Conservation (phyloP, 2,797 vertebrate species). For the Halcyon smyrnensis region DNA sequence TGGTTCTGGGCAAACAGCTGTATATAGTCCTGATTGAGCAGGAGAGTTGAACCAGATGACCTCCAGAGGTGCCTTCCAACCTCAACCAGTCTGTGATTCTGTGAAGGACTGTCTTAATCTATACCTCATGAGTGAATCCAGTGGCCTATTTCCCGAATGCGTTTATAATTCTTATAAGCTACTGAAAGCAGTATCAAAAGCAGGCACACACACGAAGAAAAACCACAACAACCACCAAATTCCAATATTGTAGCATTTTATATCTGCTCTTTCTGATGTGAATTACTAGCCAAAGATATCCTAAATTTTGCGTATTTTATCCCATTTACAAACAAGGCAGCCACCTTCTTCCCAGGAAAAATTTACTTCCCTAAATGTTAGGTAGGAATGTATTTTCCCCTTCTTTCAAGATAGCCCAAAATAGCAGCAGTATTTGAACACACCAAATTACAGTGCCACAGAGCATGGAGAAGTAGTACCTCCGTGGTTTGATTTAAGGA, state of each 20-base stretch:
- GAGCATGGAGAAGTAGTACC: background rate
- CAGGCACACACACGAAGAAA: background rate
- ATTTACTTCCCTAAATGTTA: background rate
- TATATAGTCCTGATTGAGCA: background rate
- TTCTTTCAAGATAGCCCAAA: background rate
- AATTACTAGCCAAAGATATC: background rate
- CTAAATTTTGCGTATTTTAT: background rate
- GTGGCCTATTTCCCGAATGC: background rate
- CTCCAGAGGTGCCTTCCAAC: background rate
- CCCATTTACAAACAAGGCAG: background rate
- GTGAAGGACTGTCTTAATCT: background rate
- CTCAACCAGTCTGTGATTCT: background rate
- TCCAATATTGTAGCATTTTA: background rate
- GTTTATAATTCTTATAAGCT: background rate
- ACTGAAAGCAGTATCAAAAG: background rate
- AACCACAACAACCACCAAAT: background rate
- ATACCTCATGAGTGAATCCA: background rate
- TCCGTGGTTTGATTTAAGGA: background rate
- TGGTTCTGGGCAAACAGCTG: background rate
- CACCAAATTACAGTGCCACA: background rate
- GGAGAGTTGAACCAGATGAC: background rate
- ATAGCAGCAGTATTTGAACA: background rate
- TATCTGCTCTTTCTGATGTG: background rate
- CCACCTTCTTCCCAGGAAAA: background rate
- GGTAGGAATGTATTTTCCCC: background rate